phyloP scores from a whole-genome alignment of 2,888 invertebrate genomes.

The Drosophila paracracens region DNA sequence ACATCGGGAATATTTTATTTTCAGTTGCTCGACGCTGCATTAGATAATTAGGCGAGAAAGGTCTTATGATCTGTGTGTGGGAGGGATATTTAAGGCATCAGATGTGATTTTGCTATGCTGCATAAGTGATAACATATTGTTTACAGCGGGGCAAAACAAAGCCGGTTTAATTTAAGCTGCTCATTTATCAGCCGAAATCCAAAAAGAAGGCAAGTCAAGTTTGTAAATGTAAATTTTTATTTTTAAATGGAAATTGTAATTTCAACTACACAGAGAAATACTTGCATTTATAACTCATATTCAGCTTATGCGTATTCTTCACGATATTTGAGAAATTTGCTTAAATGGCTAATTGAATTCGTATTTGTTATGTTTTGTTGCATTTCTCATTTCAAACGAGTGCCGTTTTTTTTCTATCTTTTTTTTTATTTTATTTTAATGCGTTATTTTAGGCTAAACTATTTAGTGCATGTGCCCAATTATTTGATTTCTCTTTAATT shows the following conservation, averaged over 20 bases:
- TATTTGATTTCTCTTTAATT: slow-evolving; percentile 51
- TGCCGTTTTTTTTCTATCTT: slow-evolving; percentile 9
- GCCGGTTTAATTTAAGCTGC: background rate
- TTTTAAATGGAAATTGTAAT: slow-evolving; percentile 50
- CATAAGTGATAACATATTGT: background rate
- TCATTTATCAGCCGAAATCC: background rate
- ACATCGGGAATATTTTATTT: slow-evolving; percentile 28
- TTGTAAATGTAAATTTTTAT: slow-evolving; percentile 47
- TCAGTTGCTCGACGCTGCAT: slow-evolving; percentile 5
- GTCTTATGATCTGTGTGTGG: background rate
- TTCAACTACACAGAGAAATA: slow-evolving; percentile 60
- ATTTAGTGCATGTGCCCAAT: slow-evolving; percentile 70
- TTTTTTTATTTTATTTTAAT: slow-evolving; percentile 16
- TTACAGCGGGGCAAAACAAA: background rate
- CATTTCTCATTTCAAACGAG: slow-evolving; percentile 29
- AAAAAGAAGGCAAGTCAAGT: background rate
- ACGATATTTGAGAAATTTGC: slow-evolving; percentile 63
- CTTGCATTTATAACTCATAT: slow-evolving; percentile 37
- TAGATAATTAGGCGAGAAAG: background rate
- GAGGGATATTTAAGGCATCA: background rate
- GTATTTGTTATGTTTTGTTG: slow-evolving; percentile 53
- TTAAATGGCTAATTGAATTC: slow-evolving; percentile 69
- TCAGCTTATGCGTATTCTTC: slow-evolving; percentile 19
- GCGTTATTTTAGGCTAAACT: slow-evolving; percentile 65
- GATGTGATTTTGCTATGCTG: background rate